Percentiles rank a stretch among this genome's conserved stretches.
These are phyloP conservation scores for Trialeurodes vaporariorum DNA, from an alignment of 1,140 invertebrate genomes.

Conservation along the genomic window DNA sequence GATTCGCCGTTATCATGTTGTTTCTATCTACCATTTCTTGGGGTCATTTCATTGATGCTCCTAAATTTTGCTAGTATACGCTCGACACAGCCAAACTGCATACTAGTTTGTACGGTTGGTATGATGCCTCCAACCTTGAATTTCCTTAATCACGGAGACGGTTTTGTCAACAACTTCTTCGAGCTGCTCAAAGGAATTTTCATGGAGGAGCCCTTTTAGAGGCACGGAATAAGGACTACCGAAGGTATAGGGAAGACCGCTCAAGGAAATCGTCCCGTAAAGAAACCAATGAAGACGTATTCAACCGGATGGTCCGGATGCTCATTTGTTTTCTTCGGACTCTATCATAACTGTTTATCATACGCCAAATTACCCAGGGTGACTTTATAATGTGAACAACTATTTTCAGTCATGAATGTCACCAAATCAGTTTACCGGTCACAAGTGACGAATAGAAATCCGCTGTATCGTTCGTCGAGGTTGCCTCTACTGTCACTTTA, in stretches of 20 bases:
- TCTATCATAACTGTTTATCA: no score
- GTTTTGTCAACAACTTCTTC: constrained; percentile 23
- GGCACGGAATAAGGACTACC: constrained; percentile 23
- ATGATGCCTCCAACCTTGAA: constrained; percentile 27
- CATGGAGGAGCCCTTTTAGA: constrained; percentile 25
- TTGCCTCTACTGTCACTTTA: no score
- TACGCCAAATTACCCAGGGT: no score
- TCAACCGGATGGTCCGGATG: no score
- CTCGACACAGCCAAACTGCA: constrained; percentile 23
- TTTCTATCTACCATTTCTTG: constrained; percentile 29
- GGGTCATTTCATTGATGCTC: constrained; percentile 21
- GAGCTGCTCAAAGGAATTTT: constrained; percentile 23
- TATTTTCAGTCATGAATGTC: no score
- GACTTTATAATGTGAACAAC: no score
- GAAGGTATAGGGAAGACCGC: constrained; percentile 18
- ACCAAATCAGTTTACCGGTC: no score
- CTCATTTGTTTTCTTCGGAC: no score
- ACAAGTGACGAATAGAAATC: no score
- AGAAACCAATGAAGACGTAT: constrained; percentile 9
- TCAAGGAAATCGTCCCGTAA: constrained; percentile 17
- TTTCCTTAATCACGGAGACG: constrained; percentile 27
- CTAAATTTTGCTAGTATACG: constrained; percentile 22
- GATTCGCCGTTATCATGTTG: constrained; percentile 27
- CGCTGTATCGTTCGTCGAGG: no score
- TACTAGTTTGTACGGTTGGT: constrained; percentile 26